phyloP scores from a whole-genome alignment of 2,888 invertebrate genomes.

The Dynastes maya region DNA sequence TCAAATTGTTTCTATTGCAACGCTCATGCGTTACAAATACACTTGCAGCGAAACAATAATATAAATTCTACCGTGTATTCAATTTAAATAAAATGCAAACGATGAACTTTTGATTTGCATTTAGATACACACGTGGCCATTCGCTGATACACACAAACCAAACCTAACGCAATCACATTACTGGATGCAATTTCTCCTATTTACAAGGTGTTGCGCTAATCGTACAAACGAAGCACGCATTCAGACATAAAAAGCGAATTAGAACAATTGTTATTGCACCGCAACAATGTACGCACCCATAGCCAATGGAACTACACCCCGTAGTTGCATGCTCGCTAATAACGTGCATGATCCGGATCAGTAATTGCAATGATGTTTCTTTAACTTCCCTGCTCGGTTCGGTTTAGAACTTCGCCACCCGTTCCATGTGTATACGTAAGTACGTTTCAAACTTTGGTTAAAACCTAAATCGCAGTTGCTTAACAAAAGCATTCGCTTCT shows the following conservation, averaged over 20 bases:
- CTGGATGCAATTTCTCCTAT: conserved; percentile 5
- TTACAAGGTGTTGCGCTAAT: conserved; percentile 20
- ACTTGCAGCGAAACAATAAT: not conserved
- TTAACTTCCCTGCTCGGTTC: conserved; percentile 15
- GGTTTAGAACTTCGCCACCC: not conserved
- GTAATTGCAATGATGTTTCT: conserved; percentile 51
- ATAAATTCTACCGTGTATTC: not conserved
- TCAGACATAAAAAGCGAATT: conserved; percentile 10
- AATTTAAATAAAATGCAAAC: conserved; percentile 28
- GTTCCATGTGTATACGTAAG: not conserved
- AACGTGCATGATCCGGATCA: conserved; percentile 54
- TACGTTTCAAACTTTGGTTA: too few relatives aligned
- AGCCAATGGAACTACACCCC: conserved; percentile 53
- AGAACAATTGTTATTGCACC: conserved; percentile 24
- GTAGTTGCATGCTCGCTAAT: conserved; percentile 55
- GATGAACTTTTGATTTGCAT: conserved; percentile 22
- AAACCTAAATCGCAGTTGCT: too few relatives aligned
- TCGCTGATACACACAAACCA: not conserved
- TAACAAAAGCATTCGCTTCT: too few relatives aligned
- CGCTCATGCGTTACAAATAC: not conserved
- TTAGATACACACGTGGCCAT: conserved; percentile 2
- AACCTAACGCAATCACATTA: conserved; percentile 16
- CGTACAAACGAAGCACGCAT: conserved; percentile 14
- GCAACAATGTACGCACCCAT: conserved; percentile 52
- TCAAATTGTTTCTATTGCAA: not conserved